Base-by-base conservation (phyloP, 2,888 invertebrate species). In the Rhorus exstirpatorius region DNA sequence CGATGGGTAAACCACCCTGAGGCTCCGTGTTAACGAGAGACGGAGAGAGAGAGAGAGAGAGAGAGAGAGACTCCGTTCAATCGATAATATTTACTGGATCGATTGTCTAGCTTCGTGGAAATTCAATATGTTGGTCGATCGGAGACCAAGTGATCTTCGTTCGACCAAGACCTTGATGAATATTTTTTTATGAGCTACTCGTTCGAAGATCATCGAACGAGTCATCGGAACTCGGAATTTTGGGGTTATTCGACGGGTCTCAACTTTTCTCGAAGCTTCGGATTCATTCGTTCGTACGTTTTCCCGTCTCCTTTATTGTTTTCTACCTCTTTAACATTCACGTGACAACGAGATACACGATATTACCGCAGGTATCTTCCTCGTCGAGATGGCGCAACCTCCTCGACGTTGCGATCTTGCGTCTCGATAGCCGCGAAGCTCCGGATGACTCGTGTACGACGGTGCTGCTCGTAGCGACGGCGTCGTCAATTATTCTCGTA, bases 11-110 rank as follows among this genome's bases (percentile, higher is more conserved):
- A 26, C 26, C 31, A 17, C 31, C 46, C 26, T 17, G 10, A 3
- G 17, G 19, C n/a, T 12, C 4, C 87, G 87, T 84, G 85, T 81
- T 87, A 38, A 3, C 38, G n/a, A n/a, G n/a, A n/a, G n/a, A n/a
- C n/a, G n/a, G n/a, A n/a, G n/a, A n/a, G n/a, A n/a, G n/a, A n/a
- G n/a, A n/a, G n/a, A n/a, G n/a, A n/a, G n/a, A n/a, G n/a, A n/a
- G n/a, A n/a, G n/a, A 83, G 41, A 38, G 3, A 12, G 41, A 61
- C 19, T 3, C 65, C 10, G 46, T 65, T 26, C 46, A 65, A 10
- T 19, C 12, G 53, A 7, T 6, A 41, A 53, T 26, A 38, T 31
- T 6, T 2, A 31, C 3, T 2, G 6, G 31, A 14, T 21, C 10
- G 10, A 31, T 35, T 38, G n/a, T 38, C 21, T n/a, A 10, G 21